Evolutionary conservation across 2,113 vertebrate genomes (phyloP).

Genomic region (Otolemur garnettii): DNA sequence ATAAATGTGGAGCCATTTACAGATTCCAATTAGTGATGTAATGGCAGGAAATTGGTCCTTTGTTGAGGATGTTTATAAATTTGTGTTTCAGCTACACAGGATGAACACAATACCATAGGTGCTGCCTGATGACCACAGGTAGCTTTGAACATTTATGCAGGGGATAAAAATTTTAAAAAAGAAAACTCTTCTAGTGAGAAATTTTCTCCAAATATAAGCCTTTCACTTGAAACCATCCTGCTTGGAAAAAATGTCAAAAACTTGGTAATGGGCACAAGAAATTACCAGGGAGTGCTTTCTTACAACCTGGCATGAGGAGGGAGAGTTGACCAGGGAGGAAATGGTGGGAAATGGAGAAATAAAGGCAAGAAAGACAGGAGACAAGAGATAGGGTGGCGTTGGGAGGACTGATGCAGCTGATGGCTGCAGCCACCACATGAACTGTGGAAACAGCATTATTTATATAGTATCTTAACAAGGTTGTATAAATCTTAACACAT

Average conservation of each 20-base stretch:
- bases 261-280: background rate
- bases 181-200: background rate
- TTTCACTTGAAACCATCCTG: slow-evolving; percentile 13
- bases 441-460: no score
- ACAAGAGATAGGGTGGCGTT: no score
- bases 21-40: background rate
- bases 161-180: background rate
- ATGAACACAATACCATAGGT: background rate
- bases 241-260: slow-evolving; percentile 22
- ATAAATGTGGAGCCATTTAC: background rate
- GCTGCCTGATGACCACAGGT: background rate
- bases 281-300: background rate
- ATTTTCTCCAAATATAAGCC: background rate
- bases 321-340: no score
- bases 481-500: no score
- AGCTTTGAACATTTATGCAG: background rate
- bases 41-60: background rate
- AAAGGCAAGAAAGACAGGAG: no score
- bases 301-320: no score
- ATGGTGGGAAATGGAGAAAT: no score
- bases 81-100: background rate
- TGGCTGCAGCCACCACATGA: no score
- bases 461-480: no score
- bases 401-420: no score
- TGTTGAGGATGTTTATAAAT: background rate